phyloP scores from a whole-genome alignment of 1,140 invertebrate genomes.

The Monochamus saltuarius region DNA sequence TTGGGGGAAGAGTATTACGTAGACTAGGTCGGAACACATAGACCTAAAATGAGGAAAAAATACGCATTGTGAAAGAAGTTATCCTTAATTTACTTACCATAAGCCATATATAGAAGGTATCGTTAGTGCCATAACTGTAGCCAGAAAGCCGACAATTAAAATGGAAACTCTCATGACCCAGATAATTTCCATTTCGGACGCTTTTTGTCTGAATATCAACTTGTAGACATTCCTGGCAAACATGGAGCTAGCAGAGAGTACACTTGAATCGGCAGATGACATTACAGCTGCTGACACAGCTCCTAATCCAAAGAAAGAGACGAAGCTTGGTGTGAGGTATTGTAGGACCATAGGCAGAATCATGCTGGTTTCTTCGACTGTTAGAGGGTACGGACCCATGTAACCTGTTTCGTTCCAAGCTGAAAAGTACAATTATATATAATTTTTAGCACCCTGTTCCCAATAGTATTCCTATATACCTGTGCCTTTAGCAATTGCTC shows the following conservation, averaged over 20 bases:
- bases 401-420: conserved; percentile 93
- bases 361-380: conserved; percentile 80
- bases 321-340: conserved; percentile 89
- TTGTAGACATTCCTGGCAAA: conserved; percentile 98
- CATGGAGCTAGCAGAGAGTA: conserved; percentile 96
- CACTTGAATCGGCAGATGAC: conserved; percentile 97
- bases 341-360: conserved; percentile 96
- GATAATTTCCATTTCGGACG: conserved; percentile 95
- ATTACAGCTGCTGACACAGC: conserved; percentile 98
- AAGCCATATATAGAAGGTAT: conserved; percentile 97
- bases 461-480: conserved; percentile 60
- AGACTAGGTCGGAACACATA: conserved; percentile 96
- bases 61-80: not conserved
- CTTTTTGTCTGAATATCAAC: conserved; percentile 90
- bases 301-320: conserved; percentile 95
- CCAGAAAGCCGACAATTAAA: conserved; percentile 87
- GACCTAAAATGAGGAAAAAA: conserved; percentile 59
- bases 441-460: not conserved
- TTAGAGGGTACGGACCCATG: conserved; percentile 70
- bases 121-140: conserved; percentile 93
- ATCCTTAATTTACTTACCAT: conserved; percentile 66
- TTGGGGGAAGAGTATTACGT: conserved; percentile 97
- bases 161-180: conserved; percentile 96
- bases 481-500: conserved; percentile 93
- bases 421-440: conserved; percentile 51